Conservation (phyloP, 2,888 invertebrate genomes). For the Esperia sulphurella region DNA sequence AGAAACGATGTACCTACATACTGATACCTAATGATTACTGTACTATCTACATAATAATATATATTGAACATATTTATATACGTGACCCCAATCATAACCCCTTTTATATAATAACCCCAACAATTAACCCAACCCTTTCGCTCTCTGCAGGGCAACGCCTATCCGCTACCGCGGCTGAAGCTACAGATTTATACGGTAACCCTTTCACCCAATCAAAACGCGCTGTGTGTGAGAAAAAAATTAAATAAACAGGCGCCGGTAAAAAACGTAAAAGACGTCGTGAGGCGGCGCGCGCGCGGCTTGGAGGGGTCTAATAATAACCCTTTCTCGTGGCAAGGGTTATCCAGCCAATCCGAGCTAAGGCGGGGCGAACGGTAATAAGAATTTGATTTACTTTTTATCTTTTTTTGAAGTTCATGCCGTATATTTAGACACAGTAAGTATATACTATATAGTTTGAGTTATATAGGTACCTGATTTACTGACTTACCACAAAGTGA, state of each 20-base stretch:
- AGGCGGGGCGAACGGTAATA: slow-evolving; percentile 58
- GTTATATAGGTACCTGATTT: background rate
- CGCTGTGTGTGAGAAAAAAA: slow-evolving; percentile 46
- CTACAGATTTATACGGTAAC: slow-evolving; percentile 61
- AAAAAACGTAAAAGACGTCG: slow-evolving; percentile 69
- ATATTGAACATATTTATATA: background rate
- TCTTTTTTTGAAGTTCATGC: no score
- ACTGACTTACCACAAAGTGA: no score
- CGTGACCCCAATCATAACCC: slow-evolving; percentile 23
- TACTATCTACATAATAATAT: no score
- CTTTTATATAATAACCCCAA: slow-evolving; percentile 43
- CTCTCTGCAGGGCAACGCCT: slow-evolving; percentile 43
- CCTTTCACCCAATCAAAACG: slow-evolving; percentile 68
- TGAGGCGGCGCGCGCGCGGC: slow-evolving; percentile 55
- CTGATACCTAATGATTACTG: no score
- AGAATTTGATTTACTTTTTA: slow-evolving; percentile 14
- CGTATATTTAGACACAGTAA: slow-evolving; percentile 1
- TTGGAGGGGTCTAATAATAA: slow-evolving; percentile 67
- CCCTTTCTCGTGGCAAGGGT: slow-evolving; percentile 69
- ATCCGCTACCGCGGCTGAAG: slow-evolving; percentile 36
- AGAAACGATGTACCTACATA: no score
- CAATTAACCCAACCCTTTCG: slow-evolving; percentile 58
- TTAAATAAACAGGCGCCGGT: slow-evolving; percentile 40
- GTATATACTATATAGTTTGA: background rate
- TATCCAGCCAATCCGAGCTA: slow-evolving; percentile 60